Percentiles rank a stretch among this genome's conserved stretches.
Conservation (phyloP, 64 coral and sea anemone genomes). For the Dendronephthya gigantea region DNA sequence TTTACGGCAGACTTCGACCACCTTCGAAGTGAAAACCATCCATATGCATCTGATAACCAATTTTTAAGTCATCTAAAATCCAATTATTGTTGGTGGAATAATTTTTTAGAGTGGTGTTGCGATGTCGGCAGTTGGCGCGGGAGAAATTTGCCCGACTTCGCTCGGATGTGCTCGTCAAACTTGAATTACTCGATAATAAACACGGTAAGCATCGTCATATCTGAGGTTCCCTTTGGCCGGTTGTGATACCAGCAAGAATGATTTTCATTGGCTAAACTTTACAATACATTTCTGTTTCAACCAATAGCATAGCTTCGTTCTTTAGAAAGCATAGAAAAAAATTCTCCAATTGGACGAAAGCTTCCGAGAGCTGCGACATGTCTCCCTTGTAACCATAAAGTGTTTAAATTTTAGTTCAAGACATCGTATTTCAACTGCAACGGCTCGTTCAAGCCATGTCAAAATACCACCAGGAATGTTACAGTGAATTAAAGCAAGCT, state of each 20-base stretch:
- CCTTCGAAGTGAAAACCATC: too few relatives aligned
- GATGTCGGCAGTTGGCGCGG: slow-evolving; percentile 89
- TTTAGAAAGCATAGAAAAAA: too few relatives aligned
- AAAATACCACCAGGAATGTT: slow-evolving; percentile 72
- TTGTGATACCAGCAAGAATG: too few relatives aligned
- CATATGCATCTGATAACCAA: neutral
- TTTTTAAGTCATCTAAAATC: neutral
- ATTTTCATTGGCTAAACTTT: too few relatives aligned
- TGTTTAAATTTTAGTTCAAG: slow-evolving; percentile 57
- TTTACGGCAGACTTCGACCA: too few relatives aligned
- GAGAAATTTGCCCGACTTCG: slow-evolving; percentile 94
- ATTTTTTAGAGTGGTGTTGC: slow-evolving; percentile 61
- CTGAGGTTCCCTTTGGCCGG: too few relatives aligned
- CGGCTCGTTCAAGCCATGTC: slow-evolving; percentile 74
- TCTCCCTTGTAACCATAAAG: neutral
- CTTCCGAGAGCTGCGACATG: too few relatives aligned
- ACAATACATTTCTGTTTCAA: too few relatives aligned
- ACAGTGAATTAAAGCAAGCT: slow-evolving; percentile 72
- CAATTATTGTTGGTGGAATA: too few relatives aligned
- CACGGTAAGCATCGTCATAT: slow-evolving; percentile 88
- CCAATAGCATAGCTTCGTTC: too few relatives aligned
- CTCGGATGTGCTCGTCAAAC: slow-evolving; percentile 88
- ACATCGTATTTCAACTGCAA: slow-evolving; percentile 94
- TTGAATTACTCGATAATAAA: slow-evolving; percentile 93
- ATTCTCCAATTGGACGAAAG: too few relatives aligned